Conservation (phyloP, 2,797 vertebrate genomes). For the Halcyon badia region DNA sequence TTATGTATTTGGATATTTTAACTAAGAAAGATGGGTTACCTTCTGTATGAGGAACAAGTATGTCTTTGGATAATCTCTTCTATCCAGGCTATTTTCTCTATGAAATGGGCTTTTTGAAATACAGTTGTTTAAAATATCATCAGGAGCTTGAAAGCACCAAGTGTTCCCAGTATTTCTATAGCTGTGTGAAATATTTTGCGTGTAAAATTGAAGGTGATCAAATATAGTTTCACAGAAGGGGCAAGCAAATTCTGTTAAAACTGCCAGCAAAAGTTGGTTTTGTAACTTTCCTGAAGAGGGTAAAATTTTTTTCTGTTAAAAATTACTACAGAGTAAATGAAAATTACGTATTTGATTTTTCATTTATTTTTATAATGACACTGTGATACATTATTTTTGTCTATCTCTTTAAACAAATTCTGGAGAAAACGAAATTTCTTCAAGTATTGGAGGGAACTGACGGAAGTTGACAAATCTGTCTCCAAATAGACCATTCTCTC, state of each 20-base stretch:
- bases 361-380: background rate
- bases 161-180: constrained; percentile 1
- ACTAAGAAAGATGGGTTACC: background rate
- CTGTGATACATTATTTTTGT: background rate
- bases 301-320: background rate
- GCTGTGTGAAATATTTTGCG: background rate
- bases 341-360: background rate
- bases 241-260: background rate
- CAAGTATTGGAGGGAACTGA: background rate
- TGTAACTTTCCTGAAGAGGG: background rate
- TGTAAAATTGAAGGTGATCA: background rate
- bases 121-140: background rate
- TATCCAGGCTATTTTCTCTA: background rate
- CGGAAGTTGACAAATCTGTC: background rate
- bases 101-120: constrained; percentile 4
- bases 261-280: background rate
- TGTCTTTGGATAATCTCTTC: background rate
- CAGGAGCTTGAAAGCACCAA: background rate
- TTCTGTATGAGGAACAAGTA: background rate
- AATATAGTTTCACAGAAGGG: background rate
- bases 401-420: background rate
- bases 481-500: background rate
- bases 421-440: background rate
- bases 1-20: background rate
- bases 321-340: background rate